Evolutionary conservation across 1,140 invertebrate species (phyloP).

Genomic region (Dreissena rostriformis): DNA sequence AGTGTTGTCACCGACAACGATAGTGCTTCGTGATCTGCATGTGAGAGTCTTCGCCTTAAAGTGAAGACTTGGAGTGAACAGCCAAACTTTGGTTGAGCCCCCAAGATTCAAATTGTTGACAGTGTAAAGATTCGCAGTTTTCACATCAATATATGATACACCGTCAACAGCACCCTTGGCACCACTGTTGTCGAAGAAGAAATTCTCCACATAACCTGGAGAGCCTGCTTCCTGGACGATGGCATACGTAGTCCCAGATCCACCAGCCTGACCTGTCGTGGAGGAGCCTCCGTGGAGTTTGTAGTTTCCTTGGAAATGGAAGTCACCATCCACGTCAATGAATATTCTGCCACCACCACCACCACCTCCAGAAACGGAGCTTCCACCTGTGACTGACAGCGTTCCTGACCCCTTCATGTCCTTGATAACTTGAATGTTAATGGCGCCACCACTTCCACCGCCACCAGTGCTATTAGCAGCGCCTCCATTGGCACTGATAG

Average conservation of each 20-base stretch:
- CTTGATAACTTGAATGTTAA: slow-evolving; percentile 53
- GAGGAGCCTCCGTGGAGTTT: slow-evolving; percentile 65
- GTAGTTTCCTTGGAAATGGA: slow-evolving; percentile 65
- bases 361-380: slow-evolving; percentile 55
- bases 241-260: slow-evolving; percentile 69
- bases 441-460: slow-evolving; percentile 69
- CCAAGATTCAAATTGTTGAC: slow-evolving; percentile 57
- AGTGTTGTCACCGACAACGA: slow-evolving; percentile 62
- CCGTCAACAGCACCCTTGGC: slow-evolving; percentile 46
- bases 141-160: slow-evolving; percentile 55
- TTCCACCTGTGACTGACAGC: slow-evolving; percentile 60
- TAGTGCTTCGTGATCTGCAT: slow-evolving; percentile 62
- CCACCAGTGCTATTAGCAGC: slow-evolving; percentile 51
- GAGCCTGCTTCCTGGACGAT: slow-evolving; percentile 52
- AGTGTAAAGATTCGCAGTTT: slow-evolving; percentile 19
- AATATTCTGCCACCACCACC: slow-evolving; percentile 70
- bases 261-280: slow-evolving; percentile 59
- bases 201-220: slow-evolving; percentile 40
- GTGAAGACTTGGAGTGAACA: slow-evolving; percentile 59
- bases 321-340: slow-evolving; percentile 56
- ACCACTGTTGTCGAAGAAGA: slow-evolving; percentile 63
- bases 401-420: slow-evolving; percentile 64
- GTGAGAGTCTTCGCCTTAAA: slow-evolving; percentile 62
- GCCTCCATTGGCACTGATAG: slow-evolving; percentile 61
- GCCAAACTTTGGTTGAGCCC: slow-evolving; percentile 53